Evolutionary conservation across 2,888 invertebrate species (phyloP).

Genomic region (Coremacera marginata): DNA sequence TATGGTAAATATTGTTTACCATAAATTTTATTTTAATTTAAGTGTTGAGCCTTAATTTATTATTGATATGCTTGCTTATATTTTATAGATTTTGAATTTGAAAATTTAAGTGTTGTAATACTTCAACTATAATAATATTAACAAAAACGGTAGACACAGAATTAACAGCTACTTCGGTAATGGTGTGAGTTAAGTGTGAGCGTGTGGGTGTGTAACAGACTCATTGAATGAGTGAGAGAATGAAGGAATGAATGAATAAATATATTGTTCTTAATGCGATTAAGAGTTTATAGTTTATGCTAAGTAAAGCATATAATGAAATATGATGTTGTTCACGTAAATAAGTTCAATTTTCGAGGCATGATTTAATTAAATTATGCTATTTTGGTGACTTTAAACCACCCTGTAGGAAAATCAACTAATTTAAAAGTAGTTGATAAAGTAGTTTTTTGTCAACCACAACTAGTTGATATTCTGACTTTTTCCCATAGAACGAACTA

Average conservation of each 20-base stretch:
- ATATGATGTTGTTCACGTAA: not conserved
- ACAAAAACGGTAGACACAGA: not conserved
- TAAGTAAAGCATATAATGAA: constrained; percentile 33
- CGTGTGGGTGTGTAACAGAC: not conserved
- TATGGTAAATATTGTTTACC: constrained; percentile 52
- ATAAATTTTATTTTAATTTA: constrained; percentile 52
- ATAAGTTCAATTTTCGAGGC: not conserved
- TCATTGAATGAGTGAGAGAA: not conserved
- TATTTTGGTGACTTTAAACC: too few relatives aligned
- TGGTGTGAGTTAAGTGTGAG: too few relatives aligned
- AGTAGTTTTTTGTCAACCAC: too few relatives aligned
- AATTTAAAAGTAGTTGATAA: too few relatives aligned
- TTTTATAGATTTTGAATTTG: not conserved
- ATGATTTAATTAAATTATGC: too few relatives aligned
- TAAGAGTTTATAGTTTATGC: constrained; percentile 35
- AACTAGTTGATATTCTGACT: too few relatives aligned
- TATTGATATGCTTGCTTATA: constrained; percentile 47
- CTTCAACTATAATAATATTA: not conserved
- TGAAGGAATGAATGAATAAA: not conserved
- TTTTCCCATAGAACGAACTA: too few relatives aligned
- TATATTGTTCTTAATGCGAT: constrained; percentile 29
- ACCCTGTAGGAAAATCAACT: too few relatives aligned
- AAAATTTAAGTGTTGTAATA: constrained; percentile 7
- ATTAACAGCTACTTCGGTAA: not conserved
- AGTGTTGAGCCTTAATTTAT: constrained; percentile 59